These are phyloP conservation scores for Sinocyclocheilus rhinocerous DNA, from an alignment of 2,113 vertebrate species.

Conservation along the genomic window DNA sequence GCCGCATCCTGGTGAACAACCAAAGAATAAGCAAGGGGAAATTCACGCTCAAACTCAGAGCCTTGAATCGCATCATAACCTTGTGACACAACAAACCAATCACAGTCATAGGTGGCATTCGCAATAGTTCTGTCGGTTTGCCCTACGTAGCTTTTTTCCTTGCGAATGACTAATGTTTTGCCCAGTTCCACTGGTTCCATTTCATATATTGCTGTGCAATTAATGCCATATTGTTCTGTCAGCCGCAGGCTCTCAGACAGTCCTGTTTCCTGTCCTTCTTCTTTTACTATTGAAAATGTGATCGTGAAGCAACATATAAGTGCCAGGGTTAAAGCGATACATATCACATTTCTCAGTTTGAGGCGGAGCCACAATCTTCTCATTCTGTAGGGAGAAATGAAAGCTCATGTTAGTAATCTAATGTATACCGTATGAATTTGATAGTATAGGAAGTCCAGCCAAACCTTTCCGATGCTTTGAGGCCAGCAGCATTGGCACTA, in stretches of 20 bases:
- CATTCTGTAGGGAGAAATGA: constrained; percentile 79
- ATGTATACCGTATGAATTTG: not conserved
- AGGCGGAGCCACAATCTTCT: constrained; percentile 60
- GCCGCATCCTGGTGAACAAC: constrained; percentile 90
- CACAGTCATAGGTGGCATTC: constrained; percentile 77
- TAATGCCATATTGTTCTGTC: constrained; percentile 71
- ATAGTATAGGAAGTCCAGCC: not conserved
- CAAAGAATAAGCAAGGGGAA: constrained; percentile 88
- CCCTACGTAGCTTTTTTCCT: constrained; percentile 68
- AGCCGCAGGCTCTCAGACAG: constrained; percentile 66
- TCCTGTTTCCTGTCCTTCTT: constrained; percentile 49
- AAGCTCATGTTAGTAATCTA: not conserved
- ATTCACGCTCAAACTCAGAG: constrained; percentile 77
- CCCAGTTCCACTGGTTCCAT: constrained; percentile 86
- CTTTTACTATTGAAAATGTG: constrained; percentile 58
- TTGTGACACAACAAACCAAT: constrained; percentile 71
- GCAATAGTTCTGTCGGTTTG: constrained; percentile 79
- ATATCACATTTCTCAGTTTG: constrained; percentile 69
- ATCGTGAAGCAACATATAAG: constrained; percentile 37
- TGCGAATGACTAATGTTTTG: constrained; percentile 82
- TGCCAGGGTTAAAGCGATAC: constrained; percentile 27
- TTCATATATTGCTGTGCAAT: constrained; percentile 83
- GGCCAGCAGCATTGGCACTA: not conserved
- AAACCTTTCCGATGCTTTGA: not conserved
- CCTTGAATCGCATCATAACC: constrained; percentile 74